Percentiles rank a stretch among this genome's conserved stretches.
phyloP scores from a whole-genome alignment of 2,797 vertebrate species.

The Cynodonichthys magdalenae region DNA sequence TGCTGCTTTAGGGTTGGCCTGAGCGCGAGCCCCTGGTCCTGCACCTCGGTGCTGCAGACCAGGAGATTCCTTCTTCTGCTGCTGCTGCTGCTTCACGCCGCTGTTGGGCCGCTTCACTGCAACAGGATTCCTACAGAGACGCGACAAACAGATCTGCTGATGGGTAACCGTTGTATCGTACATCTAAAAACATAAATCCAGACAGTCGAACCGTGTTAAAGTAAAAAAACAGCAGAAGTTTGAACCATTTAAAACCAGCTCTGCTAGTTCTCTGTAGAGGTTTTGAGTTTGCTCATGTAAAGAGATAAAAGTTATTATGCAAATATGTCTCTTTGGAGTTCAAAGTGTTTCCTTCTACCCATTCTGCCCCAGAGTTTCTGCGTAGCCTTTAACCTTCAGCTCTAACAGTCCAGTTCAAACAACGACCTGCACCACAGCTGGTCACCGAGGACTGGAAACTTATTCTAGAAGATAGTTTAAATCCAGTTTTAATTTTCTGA shows the following conservation, averaged over 20 bases:
- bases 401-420: slow-evolving; percentile 1
- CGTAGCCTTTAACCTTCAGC: slow-evolving; percentile 1
- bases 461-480: background rate
- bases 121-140: slow-evolving; percentile 83
- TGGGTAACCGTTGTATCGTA: slow-evolving; percentile 1
- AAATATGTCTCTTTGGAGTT: slow-evolving; percentile 39
- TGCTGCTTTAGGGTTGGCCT: slow-evolving; percentile 83
- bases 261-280: slow-evolving; percentile 17
- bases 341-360: slow-evolving; percentile 33
- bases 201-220: background rate
- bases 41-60: slow-evolving; percentile 86
- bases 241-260: slow-evolving; percentile 16
- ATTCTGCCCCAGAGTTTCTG: slow-evolving; percentile 6
- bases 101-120: slow-evolving; percentile 87
- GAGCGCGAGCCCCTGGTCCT: slow-evolving; percentile 81
- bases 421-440: background rate
- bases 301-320: slow-evolving; percentile 35
- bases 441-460: background rate
- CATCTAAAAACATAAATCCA: background rate
- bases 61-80: slow-evolving; percentile 88
- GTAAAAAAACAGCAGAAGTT: background rate
- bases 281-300: background rate
- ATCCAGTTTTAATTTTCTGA: no score
- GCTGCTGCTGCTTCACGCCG: slow-evolving; percentile 88
- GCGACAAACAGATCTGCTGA: background rate